phyloP scores from a whole-genome alignment of 1,140 invertebrate species.

The Reticulitermes speratus region DNA sequence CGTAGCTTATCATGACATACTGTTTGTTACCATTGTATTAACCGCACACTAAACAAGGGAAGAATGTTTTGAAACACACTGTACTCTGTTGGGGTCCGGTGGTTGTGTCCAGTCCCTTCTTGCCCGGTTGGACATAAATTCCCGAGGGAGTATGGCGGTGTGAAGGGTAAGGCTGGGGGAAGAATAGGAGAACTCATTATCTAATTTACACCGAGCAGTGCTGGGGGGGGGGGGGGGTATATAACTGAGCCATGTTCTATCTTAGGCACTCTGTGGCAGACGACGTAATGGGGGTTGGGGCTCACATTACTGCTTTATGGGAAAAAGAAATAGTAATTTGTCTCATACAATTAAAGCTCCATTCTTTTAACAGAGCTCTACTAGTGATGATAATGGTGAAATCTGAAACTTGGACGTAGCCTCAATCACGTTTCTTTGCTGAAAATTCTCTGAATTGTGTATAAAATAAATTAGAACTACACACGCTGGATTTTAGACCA shows the following conservation, averaged over 20 bases:
- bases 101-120: background rate
- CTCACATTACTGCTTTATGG: background rate
- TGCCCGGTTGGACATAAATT: slow-evolving; percentile 14
- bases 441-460: too few relatives aligned
- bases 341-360: background rate
- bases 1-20: too few relatives aligned
- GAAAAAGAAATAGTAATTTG: background rate
- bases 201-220: slow-evolving; percentile 3
- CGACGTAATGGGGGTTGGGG: background rate
- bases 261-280: background rate
- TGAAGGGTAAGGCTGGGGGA: background rate
- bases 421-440: too few relatives aligned
- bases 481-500: too few relatives aligned
- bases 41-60: background rate
- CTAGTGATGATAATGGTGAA: too few relatives aligned
- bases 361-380: background rate
- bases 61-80: background rate
- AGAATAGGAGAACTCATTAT: background rate
- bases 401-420: too few relatives aligned
- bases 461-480: too few relatives aligned
- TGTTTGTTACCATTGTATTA: too few relatives aligned
- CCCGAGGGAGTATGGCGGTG: background rate
- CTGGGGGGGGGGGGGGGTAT: background rate
- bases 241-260: background rate
- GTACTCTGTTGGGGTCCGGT: background rate